Evolutionary conservation across 2,113 vertebrate species (phyloP), one percentile per base, ranked within the genome.

Genomic region (Syngnathus scovelli): DNA sequence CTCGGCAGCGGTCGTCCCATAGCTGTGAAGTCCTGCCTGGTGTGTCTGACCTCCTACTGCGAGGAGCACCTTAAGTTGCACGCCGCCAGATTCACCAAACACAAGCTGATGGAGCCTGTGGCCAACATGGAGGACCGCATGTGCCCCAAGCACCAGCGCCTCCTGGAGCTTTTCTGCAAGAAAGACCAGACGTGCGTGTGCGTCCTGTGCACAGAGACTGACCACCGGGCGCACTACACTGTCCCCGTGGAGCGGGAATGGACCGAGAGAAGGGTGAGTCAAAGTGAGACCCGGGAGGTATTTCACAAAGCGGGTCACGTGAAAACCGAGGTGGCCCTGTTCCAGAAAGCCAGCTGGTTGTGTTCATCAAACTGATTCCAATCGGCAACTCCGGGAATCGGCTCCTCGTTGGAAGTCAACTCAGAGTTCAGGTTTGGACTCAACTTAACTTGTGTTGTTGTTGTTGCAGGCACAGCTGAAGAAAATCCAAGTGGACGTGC

Each of bases 101-200:
- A 93, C 86, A 89, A 91, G 80, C 84, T 93, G 67, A 90, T 92
- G 0, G 85, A 90, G 52, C 92, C 92, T 0, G 90, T 92, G 0
- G 85, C 80, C 3, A 91, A 92, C 81, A 89, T 92, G 80, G 85
- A 87, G 78, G 90, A 91, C 71, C 78, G 90, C 60, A 92, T 92
- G 88, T 93, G 92, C 27, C 84, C 79, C 0, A 89, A 88, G 33
- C 92, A 93, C 10, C 78, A 92, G 36, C 68, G 90, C 63, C 86
- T 92, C 6, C 80, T 92, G 86, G 92, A 93, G 80, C 86, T 93
- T 3, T 93, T 90, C 84, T 93, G 92, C 43, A 90, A 91, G 83
- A 91, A 87, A 67, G 92, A 93, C 51, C 89, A 91, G 75, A 83
- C 76, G 0, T 91, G 90, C 0, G 91, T 93, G 63, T 93, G 92